A percentile compares a stretch with the other conserved stretches of the same genome.
These are phyloP conservation scores for Drosophila emarginata DNA, from an alignment of 2,888 invertebrate genomes.

Conservation along the genomic window DNA sequence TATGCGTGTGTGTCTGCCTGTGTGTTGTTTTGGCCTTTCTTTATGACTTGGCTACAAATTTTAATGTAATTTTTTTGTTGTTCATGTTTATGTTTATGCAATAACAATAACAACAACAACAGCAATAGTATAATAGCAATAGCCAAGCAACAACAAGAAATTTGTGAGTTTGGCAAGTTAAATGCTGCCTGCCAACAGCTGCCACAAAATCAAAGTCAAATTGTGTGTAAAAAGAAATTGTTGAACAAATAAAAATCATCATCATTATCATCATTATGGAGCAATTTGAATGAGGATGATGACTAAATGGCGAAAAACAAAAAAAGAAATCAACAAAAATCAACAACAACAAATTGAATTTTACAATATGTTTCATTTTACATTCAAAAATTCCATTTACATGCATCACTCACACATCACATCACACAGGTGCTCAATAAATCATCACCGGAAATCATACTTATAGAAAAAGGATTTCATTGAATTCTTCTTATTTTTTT, in stretches of 20 bases:
- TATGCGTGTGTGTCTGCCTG: not conserved
- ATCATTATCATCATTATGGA: constrained; percentile 3
- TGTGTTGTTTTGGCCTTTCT: constrained; percentile 7
- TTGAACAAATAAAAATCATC: constrained; percentile 68
- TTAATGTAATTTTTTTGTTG: constrained; percentile 43
- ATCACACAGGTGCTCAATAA: not conserved
- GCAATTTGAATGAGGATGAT: not conserved
- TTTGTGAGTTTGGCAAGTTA: constrained; percentile 54
- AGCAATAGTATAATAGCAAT: not conserved
- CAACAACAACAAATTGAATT: not conserved
- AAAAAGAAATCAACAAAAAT: not conserved
- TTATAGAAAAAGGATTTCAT: not conserved
- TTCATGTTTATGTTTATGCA: constrained; percentile 61
- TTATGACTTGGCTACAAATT: constrained; percentile 8
- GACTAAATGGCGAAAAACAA: constrained; percentile 2
- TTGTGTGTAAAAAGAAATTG: constrained; percentile 53
- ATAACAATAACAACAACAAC: constrained; percentile 17
- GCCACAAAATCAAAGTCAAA: constrained; percentile 66
- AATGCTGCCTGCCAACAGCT: constrained; percentile 46
- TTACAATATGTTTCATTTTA: constrained; percentile 2
- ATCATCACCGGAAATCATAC: not conserved
- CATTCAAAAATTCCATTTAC: constrained; percentile 2
- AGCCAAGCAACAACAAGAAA: constrained; percentile 21
- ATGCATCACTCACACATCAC: not conserved
- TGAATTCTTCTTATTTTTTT: not conserved